These are phyloP conservation scores for Lepidothrix coronata DNA, from an alignment of 2,113 vertebrate genomes.

Conservation along the genomic window DNA sequence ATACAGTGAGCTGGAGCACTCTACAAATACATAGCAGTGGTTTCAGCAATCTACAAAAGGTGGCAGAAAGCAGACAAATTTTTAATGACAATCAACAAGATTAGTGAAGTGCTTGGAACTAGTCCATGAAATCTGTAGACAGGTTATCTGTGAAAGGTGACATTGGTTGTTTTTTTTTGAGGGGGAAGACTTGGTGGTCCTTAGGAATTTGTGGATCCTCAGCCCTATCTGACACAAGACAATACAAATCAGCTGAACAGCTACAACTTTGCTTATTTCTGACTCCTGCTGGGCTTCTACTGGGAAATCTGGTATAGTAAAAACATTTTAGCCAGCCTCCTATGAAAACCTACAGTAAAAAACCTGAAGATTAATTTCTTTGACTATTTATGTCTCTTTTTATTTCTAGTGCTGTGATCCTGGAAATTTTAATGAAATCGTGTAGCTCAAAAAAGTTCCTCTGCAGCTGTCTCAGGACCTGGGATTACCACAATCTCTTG, in stretches of 20 bases:
- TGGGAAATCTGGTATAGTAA: not conserved
- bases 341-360: not conserved
- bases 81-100: not conserved
- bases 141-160: not conserved
- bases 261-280: not conserved
- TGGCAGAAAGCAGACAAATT: not conserved
- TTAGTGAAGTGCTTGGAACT: not conserved
- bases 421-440: not conserved
- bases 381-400: not conserved
- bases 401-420: not conserved
- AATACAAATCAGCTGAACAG: not conserved
- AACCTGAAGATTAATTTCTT: not conserved
- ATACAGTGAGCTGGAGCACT: not conserved
- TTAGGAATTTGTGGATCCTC: not conserved
- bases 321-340: not conserved
- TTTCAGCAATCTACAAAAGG: not conserved
- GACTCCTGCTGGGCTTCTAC: not conserved
- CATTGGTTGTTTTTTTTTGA: not conserved
- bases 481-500: not conserved
- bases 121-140: not conserved
- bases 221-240: not conserved
- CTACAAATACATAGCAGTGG: not conserved
- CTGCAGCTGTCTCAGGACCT: not conserved
- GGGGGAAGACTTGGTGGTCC: not conserved
- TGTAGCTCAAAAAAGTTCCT: not conserved